Conservation (phyloP, 2,888 invertebrate species). For the Chloromyia formosa region DNA sequence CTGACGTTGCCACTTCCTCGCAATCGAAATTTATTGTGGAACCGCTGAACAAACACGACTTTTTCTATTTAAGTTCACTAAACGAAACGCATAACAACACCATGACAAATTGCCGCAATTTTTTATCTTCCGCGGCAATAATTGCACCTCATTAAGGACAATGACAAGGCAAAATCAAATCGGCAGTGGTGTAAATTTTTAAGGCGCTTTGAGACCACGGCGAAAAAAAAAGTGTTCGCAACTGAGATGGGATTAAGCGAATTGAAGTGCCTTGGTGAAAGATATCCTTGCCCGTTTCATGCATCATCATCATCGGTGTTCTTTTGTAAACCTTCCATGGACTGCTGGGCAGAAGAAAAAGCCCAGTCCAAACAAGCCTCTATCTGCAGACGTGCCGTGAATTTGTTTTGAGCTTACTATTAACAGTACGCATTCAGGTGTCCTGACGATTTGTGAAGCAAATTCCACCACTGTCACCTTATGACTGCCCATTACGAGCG, state of each 20-base stretch:
- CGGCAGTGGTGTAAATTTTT: constrained; percentile 36
- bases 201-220: constrained; percentile 2
- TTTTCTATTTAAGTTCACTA: constrained; percentile 21
- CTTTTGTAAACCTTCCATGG: background rate
- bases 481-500: background rate
- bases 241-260: background rate
- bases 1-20: constrained; percentile 30
- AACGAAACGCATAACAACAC: constrained; percentile 41
- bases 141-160: constrained; percentile 55
- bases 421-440: constrained; percentile 35
- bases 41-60: constrained; percentile 39
- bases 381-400: constrained; percentile 45
- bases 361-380: too few relatives aligned
- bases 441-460: constrained; percentile 17
- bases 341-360: background rate
- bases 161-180: constrained; percentile 52
- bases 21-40: constrained; percentile 31
- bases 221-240: background rate
- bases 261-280: background rate
- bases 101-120: constrained; percentile 55
- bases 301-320: constrained; percentile 29
- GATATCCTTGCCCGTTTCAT: constrained; percentile 8
- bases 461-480: background rate
- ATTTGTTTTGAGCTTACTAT: constrained; percentile 46
- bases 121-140: constrained; percentile 54